Percentiles rank a stretch among this genome's conserved stretches.
These are phyloP conservation scores for Drosophila mauritiana DNA, from an alignment of 1,140 invertebrate genomes.

Conservation along the genomic window DNA sequence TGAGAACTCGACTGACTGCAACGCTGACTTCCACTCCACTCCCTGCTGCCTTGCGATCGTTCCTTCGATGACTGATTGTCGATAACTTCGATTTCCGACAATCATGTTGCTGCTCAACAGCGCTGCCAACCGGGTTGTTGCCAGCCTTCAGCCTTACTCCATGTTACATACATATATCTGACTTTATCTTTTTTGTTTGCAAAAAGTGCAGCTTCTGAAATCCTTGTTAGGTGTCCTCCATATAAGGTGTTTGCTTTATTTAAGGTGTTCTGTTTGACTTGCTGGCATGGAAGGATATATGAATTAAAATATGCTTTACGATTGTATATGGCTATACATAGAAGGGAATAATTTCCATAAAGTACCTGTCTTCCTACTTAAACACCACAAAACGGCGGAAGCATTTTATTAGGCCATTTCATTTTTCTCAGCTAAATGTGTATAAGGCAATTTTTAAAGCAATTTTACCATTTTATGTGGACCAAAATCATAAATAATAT, in stretches of 20 bases:
- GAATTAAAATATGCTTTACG: neutral
- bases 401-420: constrained; percentile 27
- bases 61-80: no score
- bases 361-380: constrained; percentile 12
- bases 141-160: no score
- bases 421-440: constrained; percentile 11
- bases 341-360: constrained; percentile 49
- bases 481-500: constrained; percentile 70
- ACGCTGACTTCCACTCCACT: no score
- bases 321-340: constrained; percentile 17
- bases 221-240: no score
- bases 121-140: no score
- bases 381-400: constrained; percentile 13
- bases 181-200: neutral
- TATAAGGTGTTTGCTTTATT: no score
- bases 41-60: no score
- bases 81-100: no score
- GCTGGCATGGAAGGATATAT: neutral
- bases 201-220: no score
- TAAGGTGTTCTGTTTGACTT: neutral
- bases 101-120: no score
- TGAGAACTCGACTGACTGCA: no score
- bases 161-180: no score
- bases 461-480: constrained; percentile 78
- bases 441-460: constrained; percentile 44